Evolutionary conservation across 2,888 invertebrate genomes (phyloP), one percentile per base, ranked within the genome.

Genomic region (Sicus ferrugineus): DNA sequence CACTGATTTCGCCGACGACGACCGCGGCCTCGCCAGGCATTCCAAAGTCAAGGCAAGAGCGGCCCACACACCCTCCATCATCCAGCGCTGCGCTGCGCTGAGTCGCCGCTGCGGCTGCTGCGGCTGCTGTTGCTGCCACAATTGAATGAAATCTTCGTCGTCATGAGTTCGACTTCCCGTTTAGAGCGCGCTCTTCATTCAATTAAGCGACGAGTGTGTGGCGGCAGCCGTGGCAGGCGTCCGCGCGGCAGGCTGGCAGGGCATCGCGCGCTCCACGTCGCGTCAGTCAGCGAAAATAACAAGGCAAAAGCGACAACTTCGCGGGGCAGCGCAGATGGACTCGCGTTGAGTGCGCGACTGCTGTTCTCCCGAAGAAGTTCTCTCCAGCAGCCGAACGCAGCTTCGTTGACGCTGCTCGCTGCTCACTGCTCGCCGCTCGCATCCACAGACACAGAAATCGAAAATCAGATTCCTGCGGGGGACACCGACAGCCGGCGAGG

Each of bases 161-260:
- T 78, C 77, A 74, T 78, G 79, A 75, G 80, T 78, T 80, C 78
- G 81, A 81, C 81, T 81, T 80, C 80, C 78, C 80, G 81, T 79
- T 81, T 80, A 80, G 79, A 80, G 80, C 80, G 80, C 80, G 79
- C 79, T 78, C 80, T 82, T 82, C 82, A 82, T 82, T 82, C 81
- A 82, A 82, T 82, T 82, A 82, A 82, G 79, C 82, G 81, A 82
- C 81, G 80, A 82, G 80, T 81, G 80, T 80, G 80, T 34, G 23
- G 58, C 46, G 30, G 34, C 48, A 34, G 19, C n/a, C n/a, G n/a
- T n/a, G 21, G n/a, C 26, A 56, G n/a, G 31, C 42, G 52, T 52
- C 31, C 59, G 56, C 59, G 56, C 34, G 16, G n/a, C 54, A 16
- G 11, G 42, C 28, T 34, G 16, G 34, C 38, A 38, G 54, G 34